Evolutionary conservation across 2,113 vertebrate genomes (phyloP).

Genomic region (Leptocoma aspasia): DNA sequence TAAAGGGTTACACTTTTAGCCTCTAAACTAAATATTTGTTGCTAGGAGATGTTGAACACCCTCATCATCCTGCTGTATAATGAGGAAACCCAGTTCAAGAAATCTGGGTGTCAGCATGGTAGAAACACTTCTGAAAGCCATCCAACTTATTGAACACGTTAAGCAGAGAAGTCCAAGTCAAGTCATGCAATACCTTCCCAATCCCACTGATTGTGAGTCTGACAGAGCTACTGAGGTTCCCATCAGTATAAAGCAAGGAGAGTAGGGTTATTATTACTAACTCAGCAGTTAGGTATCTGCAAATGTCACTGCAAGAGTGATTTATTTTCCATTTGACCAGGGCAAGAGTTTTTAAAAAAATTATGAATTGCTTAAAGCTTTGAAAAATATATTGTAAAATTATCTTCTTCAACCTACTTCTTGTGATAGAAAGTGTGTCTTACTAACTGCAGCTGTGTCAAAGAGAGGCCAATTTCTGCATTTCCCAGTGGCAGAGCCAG

Average conservation of each 20-base stretch:
- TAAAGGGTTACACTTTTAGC: background rate
- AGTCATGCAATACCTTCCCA: background rate
- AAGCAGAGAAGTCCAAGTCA: background rate
- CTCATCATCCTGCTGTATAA: background rate
- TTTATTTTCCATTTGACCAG: background rate
- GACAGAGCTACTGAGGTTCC: background rate
- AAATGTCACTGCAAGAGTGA: background rate
- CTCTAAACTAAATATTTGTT: background rate
- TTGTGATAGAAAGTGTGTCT: accelerated
- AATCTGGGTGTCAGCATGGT: background rate
- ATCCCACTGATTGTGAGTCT: background rate
- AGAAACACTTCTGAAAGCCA: background rate
- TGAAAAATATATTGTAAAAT: background rate
- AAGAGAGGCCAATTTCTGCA: background rate
- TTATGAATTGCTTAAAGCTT: background rate
- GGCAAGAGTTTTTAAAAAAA: background rate
- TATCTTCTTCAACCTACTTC: background rate
- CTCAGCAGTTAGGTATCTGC: background rate
- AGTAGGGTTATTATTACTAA: background rate
- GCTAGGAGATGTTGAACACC: background rate
- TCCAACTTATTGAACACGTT: accelerated
- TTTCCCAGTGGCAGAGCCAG: background rate
- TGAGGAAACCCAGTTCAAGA: background rate
- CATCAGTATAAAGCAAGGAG: background rate
- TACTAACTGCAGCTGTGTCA: background rate